A percentile compares a stretch with the other conserved stretches of the same genome.
Evolutionary conservation across 2,797 vertebrate genomes (phyloP).

Genomic region (Rhabdomys pumilio): DNA sequence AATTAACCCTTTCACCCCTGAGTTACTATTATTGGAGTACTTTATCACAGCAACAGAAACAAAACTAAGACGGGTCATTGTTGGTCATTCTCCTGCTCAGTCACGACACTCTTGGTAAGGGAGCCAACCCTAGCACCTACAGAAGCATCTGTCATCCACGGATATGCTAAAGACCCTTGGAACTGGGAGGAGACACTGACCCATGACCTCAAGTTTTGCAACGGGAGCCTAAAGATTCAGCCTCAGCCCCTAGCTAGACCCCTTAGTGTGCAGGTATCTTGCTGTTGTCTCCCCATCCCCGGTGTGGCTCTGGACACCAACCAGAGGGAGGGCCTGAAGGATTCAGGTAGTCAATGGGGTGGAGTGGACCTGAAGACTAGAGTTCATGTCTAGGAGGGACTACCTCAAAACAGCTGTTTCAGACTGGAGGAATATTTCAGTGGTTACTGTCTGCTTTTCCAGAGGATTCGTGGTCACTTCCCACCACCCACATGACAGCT

Average conservation of each 20-base stretch:
- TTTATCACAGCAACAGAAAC: neutral
- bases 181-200: neutral
- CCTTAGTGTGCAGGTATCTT: neutral
- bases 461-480: neutral
- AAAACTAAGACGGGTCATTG: neutral
- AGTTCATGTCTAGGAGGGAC: neutral
- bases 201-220: neutral
- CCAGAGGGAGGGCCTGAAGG: neutral
- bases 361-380: neutral
- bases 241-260: neutral
- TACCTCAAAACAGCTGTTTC: neutral
- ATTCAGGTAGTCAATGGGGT: neutral
- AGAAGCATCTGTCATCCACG: neutral
- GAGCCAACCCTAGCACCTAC: neutral
- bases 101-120: too few relatives aligned
- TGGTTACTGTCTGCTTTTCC: neutral
- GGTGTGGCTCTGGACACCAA: neutral
- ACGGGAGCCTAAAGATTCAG: neutral
- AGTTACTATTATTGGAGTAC: neutral
- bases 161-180: neutral
- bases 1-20: neutral
- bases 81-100: neutral
- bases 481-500: neutral
- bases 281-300: neutral
- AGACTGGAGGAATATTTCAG: neutral